These are phyloP conservation scores for Scaptomyza tumidula DNA, from an alignment of 2,888 invertebrate species.

Conservation along the genomic window DNA sequence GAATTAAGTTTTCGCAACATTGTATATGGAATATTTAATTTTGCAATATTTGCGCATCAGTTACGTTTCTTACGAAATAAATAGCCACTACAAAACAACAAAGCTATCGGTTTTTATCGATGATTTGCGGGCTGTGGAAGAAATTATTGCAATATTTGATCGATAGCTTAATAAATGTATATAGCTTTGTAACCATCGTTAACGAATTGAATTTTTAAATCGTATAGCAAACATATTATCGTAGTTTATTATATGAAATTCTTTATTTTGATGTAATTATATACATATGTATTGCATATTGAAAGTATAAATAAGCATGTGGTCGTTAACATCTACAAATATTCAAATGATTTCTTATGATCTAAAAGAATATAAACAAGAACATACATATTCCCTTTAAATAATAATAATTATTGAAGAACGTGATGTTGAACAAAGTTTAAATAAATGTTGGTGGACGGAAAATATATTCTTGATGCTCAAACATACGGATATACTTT, in stretches of 20 bases:
- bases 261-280: conserved; percentile 48
- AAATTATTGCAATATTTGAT: neutral
- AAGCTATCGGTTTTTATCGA: conserved; percentile 41
- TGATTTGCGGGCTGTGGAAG: neutral
- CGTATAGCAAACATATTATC: too few species aligned
- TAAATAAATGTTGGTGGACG: conserved; percentile 35
- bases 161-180: conserved; percentile 5
- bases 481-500: neutral
- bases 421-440: neutral
- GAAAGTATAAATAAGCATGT: conserved; percentile 21
- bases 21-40: neutral
- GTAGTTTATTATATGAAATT: conserved; percentile 2
- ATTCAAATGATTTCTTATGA: conserved; percentile 15
- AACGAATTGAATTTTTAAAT: neutral
- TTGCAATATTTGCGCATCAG: conserved; percentile 17
- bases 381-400: neutral
- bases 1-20: conserved; percentile 44
- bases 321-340: conserved; percentile 15
- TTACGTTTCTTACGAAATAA: conserved; percentile 52
- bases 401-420: conserved; percentile 2
- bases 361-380: conserved; percentile 14
- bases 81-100: conserved; percentile 12
- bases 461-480: conserved; percentile 36
- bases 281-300: conserved; percentile 33
- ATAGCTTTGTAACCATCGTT: neutral